A percentile compares a stretch with the other conserved stretches of the same genome.
These are phyloP conservation scores for Smithornis capensis DNA, from an alignment of 2,113 vertebrate species.

Conservation along the genomic window DNA sequence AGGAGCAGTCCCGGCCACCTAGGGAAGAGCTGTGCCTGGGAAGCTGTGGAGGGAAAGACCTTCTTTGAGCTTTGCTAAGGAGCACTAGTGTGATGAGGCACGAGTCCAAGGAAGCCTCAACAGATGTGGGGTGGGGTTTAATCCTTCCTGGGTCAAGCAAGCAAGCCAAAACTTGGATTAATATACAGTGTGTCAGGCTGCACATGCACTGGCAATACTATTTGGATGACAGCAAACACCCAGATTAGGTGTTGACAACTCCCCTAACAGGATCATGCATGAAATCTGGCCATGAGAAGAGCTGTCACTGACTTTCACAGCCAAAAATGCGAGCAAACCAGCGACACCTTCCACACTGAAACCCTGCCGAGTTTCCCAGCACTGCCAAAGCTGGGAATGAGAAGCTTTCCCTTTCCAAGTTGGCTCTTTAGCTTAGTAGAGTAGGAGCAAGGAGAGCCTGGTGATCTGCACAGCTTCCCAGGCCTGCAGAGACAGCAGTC, in stretches of 20 bases:
- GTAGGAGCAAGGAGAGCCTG: neutral
- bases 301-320: conserved; percentile 5
- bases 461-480: neutral
- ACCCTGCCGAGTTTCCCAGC: neutral
- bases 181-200: neutral
- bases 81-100: neutral
- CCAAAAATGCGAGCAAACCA: neutral
- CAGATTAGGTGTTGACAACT: conserved; percentile 46
- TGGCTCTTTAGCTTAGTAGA: neutral
- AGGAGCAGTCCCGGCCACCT: neutral
- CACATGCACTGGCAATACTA: conserved; percentile 6
- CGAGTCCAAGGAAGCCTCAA: neutral
- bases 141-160: neutral
- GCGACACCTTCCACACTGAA: conserved; percentile 8
- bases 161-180: conserved; percentile 25
- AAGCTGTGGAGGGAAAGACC: neutral
- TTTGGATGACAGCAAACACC: neutral
- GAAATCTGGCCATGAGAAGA: neutral
- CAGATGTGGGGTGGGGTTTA: conserved; percentile 30
- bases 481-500: neutral
- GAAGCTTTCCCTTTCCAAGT: neutral
- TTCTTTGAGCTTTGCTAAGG: neutral
- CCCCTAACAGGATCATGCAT: neutral
- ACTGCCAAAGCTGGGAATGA: neutral
- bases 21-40: neutral